phyloP scores from a whole-genome alignment of 2,797 vertebrate species.

The Crocidura indochinensis region DNA sequence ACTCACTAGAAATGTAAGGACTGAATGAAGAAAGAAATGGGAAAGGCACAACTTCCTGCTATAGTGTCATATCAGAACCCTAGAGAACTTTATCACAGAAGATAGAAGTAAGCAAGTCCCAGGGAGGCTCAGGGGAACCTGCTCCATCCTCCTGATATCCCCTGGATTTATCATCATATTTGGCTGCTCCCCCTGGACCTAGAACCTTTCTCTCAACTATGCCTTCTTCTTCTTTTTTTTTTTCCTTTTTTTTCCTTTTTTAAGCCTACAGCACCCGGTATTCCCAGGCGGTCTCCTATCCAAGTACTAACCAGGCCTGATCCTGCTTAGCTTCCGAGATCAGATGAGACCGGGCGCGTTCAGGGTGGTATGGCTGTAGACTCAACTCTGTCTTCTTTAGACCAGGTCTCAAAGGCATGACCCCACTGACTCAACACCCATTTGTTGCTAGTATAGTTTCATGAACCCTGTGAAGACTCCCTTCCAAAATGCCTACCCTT shows the following conservation, averaged over 20 bases:
- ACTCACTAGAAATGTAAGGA: background rate
- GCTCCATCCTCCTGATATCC: background rate
- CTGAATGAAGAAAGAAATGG: slow-evolving; percentile 40
- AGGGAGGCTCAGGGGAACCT: slow-evolving; percentile 12
- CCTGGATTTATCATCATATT: background rate
- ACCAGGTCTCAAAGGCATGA: background rate
- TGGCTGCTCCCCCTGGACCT: background rate
- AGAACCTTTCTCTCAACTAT: background rate
- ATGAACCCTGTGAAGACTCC: background rate
- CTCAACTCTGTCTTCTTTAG: background rate
- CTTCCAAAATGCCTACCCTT: slow-evolving; percentile 19
- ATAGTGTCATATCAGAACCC: background rate
- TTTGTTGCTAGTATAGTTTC: background rate
- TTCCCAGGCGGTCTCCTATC: too few species aligned
- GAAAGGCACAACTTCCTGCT: slow-evolving; percentile 48
- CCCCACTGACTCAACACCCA: background rate
- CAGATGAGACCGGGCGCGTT: too few species aligned
- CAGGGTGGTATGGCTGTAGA: too few species aligned
- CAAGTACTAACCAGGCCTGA: too few species aligned
- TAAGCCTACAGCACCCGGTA: too few species aligned
- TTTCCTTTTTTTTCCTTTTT: too few species aligned
- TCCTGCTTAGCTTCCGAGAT: too few species aligned
- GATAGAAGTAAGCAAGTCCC: background rate
- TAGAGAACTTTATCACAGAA: slow-evolving; percentile 32
- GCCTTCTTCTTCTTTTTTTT: too few species aligned